Percentiles rank a stretch among this genome's conserved stretches.
phyloP scores from a whole-genome alignment of 2,113 vertebrate genomes.

The Nothocercus julius region DNA sequence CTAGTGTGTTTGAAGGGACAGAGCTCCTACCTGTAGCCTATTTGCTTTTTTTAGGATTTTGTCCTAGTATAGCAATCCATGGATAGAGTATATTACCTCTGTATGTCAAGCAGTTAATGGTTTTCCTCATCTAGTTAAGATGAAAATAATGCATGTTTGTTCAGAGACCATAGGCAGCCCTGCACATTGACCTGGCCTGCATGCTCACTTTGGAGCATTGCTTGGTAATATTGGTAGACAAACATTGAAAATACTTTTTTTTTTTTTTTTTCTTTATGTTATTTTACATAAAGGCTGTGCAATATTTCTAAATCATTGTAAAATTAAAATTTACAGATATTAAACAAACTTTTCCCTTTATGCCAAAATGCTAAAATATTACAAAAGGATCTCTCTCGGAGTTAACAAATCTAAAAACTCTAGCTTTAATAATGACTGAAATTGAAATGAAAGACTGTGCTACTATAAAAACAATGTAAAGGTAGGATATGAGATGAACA shows the following conservation, averaged over 20 bases:
- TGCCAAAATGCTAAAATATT: background rate
- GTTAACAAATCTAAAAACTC: background rate
- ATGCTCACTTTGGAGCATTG: background rate
- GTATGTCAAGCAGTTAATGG: background rate
- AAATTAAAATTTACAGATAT: background rate
- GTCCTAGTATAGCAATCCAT: background rate
- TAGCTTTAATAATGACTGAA: background rate
- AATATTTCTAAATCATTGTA: background rate
- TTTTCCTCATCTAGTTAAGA: background rate
- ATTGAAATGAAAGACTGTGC: background rate
- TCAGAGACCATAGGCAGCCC: background rate
- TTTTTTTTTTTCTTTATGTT: background rate
- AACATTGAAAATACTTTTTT: background rate
- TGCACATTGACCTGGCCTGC: background rate
- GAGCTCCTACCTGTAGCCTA: background rate
- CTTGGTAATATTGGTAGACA: background rate
- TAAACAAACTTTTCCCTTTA: background rate
- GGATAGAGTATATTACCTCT: background rate
- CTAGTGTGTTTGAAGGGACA: background rate
- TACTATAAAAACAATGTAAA: background rate
- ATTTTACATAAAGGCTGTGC: background rate
- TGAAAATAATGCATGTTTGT: background rate
- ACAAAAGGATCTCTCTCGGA: background rate
- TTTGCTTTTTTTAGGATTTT: background rate
- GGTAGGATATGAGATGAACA: background rate